phyloP scores from a whole-genome alignment of 2,113 vertebrate genomes.

The Aspiorhynchus laticeps region DNA sequence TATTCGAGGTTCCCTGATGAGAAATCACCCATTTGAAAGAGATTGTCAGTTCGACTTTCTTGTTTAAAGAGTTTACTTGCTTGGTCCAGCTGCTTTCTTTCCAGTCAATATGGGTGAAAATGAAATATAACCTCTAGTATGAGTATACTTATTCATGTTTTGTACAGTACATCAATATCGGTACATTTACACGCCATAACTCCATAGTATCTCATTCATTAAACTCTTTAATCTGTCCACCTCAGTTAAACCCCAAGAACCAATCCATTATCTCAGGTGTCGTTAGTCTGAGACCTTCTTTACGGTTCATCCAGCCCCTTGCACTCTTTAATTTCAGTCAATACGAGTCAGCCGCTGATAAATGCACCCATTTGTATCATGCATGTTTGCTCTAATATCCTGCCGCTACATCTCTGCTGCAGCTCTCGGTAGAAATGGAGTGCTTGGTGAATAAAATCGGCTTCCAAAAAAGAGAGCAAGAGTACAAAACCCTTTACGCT shows the following conservation, averaged over 20 bases:
- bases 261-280: constrained; percentile 58
- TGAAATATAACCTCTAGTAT: constrained; percentile 23
- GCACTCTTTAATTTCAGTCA: constrained; percentile 61
- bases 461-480: constrained; percentile 31
- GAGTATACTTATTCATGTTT: constrained; percentile 39
- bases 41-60: constrained; percentile 51
- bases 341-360: constrained; percentile 63
- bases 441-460: constrained; percentile 5
- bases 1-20: constrained; percentile 59
- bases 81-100: neutral
- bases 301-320: constrained; percentile 39
- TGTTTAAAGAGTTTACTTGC: constrained; percentile 42
- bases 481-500: constrained; percentile 47
- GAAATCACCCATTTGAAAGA: constrained; percentile 61
- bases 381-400: constrained; percentile 58
- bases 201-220: constrained; percentile 55
- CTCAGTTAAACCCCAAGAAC: constrained; percentile 55
- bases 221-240: constrained; percentile 55
- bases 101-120: constrained; percentile 14
- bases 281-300: constrained; percentile 27
- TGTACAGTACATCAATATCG: constrained; percentile 44
- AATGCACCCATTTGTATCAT: constrained; percentile 64
- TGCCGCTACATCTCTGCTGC: constrained; percentile 27
- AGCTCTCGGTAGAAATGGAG: neutral
- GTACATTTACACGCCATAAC: constrained; percentile 42